Evolutionary conservation across 2,113 vertebrate genomes (phyloP).

Genomic region (Lagenorhynchus albirostris): DNA sequence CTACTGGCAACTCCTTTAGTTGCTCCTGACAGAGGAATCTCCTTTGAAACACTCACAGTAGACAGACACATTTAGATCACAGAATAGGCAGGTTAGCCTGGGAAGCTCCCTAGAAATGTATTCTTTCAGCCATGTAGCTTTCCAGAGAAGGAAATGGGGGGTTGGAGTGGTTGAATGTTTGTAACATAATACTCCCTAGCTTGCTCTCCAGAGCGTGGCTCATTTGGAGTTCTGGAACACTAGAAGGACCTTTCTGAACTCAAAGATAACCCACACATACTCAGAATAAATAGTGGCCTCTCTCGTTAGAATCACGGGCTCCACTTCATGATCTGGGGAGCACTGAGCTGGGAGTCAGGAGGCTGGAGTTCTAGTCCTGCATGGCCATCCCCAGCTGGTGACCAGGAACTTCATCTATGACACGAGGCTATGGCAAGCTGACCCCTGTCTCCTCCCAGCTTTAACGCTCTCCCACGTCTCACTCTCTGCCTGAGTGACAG

Average conservation of each 20-base stretch:
- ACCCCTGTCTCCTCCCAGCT: background rate
- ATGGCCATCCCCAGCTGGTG: rapidly evolving
- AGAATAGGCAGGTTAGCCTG: background rate
- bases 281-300: conserved; percentile 51
- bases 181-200: background rate
- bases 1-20: background rate
- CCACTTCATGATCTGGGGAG: background rate
- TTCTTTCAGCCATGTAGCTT: background rate
- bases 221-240: background rate
- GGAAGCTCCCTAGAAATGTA: background rate
- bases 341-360: background rate
- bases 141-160: background rate
- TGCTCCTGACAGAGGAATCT: background rate
- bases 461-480: background rate
- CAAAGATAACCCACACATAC: conserved; percentile 30
- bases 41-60: background rate
- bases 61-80: background rate
- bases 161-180: background rate
- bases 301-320: background rate
- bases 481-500: background rate
- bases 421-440: background rate
- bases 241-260: conserved; percentile 32
- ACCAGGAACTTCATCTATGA: background rate
- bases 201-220: rapidly evolving
- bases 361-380: background rate